Conservation (phyloP, 2,797 vertebrate species). For the Macroramphosus scolopax region DNA sequence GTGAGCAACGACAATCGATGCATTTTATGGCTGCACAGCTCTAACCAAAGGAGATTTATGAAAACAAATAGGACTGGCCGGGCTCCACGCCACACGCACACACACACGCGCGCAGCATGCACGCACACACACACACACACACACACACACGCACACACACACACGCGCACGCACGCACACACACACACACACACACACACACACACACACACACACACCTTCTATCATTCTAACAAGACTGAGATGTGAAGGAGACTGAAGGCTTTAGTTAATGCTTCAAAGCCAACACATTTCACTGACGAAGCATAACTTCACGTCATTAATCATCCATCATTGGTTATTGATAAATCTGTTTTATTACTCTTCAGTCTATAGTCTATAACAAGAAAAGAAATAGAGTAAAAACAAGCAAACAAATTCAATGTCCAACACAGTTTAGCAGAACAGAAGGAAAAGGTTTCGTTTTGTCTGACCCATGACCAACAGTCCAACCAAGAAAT, state of each 20-base stretch:
- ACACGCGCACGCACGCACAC: constrained; percentile 1
- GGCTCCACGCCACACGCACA: constrained; percentile 27
- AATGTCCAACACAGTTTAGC: too few species aligned
- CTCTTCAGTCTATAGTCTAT: too few species aligned
- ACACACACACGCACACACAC: constrained; percentile 3
- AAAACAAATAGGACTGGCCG: constrained; percentile 69
- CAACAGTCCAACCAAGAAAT: too few species aligned
- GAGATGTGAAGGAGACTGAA: constrained; percentile 23
- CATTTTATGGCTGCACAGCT: constrained; percentile 72
- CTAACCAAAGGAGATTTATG: constrained; percentile 76
- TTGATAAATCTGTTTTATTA: too few species aligned
- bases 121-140: constrained; percentile 1
- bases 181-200: constrained; percentile 3
- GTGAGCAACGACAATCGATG: constrained; percentile 74
- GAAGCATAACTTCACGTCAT: too few species aligned
- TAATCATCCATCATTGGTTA: too few species aligned
- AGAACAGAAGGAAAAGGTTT: too few species aligned
- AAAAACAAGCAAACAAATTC: too few species aligned
- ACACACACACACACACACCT: constrained; percentile 25
- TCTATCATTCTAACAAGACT: constrained; percentile 53
- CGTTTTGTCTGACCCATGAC: too few species aligned
- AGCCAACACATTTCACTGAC: too few species aligned
- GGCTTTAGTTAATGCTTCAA: too few species aligned
- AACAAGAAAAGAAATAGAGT: too few species aligned
- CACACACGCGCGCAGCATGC: constrained; percentile 2